Base-by-base conservation (phyloP, 2,113 vertebrate species). In the Leucosticte australis region DNA sequence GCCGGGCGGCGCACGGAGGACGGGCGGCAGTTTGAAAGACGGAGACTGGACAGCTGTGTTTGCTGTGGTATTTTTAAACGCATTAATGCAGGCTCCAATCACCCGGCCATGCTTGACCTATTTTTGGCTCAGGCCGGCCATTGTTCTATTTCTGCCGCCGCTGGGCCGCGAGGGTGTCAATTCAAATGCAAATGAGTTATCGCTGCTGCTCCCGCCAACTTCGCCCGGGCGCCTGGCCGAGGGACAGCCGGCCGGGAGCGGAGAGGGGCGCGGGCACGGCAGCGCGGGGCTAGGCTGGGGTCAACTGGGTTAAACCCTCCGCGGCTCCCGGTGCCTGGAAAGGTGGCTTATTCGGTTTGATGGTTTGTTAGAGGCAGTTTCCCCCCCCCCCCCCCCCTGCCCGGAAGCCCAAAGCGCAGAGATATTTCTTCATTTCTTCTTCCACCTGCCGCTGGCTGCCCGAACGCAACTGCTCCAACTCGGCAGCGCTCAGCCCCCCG, bases 111-210 rank as follows among this genome's bases (percentile, higher is more conserved):
- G 98, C 98, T 98, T 99, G 99, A 99, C 99, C 99, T 99, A 99
- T 99, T 99, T 99, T 98, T 99, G 99, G 99, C 99, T 98, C 96
- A 98, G 98, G 98, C 98, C 97, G 98, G 98, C 98, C 99, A 99
- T 99, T 99, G 99, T 99, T 99, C 99, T 99, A 99, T 99, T 99
- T 99, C 98, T 99, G 99, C 98, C 98, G 98, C 99, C 98, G 99
- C 98, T 98, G 99, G 99, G 98, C 98, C 98, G 97, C 97, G 98
- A 98, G 98, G 98, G 99, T 99, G 99, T 99, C 99, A 98, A 99
- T 99, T 99, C 98, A 99, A 98, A 99, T 99, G 99, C 98, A 99
- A 99, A 99, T 99, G 97, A 98, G 98, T 98, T 98, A 95, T 97
- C 95, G 97, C 98, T 75, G 92, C 98, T 77, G 98, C 97, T 98